Evolutionary conservation across 2,113 vertebrate genomes (phyloP).

Genomic region (Motacilla tschutschensis): DNA sequence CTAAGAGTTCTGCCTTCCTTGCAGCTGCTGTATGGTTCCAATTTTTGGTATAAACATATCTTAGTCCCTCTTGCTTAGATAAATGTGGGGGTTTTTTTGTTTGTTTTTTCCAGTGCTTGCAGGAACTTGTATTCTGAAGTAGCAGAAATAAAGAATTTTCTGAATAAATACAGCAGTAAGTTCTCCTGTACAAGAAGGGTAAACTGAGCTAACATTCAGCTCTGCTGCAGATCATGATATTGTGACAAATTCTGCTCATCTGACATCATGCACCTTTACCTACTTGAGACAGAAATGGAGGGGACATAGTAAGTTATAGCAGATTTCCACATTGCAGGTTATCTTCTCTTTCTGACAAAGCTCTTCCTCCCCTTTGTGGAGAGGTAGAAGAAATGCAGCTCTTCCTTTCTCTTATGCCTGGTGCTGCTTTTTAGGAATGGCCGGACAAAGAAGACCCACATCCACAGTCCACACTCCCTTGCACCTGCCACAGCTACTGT

Average conservation of each 20-base stretch:
- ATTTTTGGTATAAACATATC: background rate
- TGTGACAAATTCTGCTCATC: background rate
- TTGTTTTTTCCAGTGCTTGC: background rate
- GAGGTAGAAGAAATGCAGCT: background rate
- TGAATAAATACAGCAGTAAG: background rate
- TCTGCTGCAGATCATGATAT: background rate
- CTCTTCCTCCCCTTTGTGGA: background rate
- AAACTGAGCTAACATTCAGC: background rate
- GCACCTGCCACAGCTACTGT: background rate
- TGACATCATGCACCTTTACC: background rate
- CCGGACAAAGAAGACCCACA: background rate
- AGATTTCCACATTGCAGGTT: background rate
- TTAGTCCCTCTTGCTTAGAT: background rate
- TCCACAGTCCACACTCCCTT: background rate
- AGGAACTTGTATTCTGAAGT: background rate
- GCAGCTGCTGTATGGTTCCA: background rate
- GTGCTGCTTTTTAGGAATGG: background rate
- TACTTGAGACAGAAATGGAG: background rate
- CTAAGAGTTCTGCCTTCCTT: background rate
- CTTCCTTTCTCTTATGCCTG: background rate
- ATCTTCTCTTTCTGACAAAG: background rate
- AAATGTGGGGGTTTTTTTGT: background rate
- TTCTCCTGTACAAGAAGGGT: background rate
- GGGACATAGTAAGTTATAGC: background rate
- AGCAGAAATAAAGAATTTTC: background rate